These are phyloP conservation scores for Puffinus mauretanicus DNA, from an alignment of 2,113 vertebrate genomes.

Conservation along the genomic window DNA sequence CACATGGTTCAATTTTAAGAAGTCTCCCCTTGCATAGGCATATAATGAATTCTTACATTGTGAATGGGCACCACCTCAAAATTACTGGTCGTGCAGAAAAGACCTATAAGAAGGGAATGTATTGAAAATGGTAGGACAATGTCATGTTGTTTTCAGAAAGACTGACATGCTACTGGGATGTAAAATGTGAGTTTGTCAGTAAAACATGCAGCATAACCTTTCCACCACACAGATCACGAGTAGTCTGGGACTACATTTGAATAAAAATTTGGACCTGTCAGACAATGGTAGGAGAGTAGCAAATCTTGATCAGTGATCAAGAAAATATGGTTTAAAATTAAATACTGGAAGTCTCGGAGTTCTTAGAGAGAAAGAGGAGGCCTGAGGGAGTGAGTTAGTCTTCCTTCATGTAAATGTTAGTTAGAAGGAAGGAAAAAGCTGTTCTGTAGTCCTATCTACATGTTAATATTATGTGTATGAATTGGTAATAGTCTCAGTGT, in stretches of 20 bases:
- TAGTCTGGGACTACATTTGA: neutral
- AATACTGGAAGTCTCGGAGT: neutral
- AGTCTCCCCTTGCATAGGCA: rapidly evolving
- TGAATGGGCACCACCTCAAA: neutral
- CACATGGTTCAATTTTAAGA: neutral
- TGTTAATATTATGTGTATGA: neutral
- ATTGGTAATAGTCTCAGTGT: neutral
- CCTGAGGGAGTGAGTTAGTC: neutral
- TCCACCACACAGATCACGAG: neutral
- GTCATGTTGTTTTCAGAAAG: neutral
- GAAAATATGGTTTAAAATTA: neutral
- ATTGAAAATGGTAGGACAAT: neutral
- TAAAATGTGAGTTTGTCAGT: neutral
- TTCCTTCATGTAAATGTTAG: neutral
- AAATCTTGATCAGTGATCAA: neutral
- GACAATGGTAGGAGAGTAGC: neutral
- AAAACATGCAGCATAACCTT: neutral
- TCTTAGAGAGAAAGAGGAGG: neutral
- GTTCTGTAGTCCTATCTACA: neutral
- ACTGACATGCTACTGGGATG: neutral
- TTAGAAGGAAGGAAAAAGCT: neutral
- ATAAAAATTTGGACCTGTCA: neutral
- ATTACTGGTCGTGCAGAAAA: neutral
- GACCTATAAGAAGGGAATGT: neutral
- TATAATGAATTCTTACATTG: neutral